A percentile compares a stretch with the other conserved stretches of the same genome.
Evolutionary conservation across 2,113 vertebrate species (phyloP).

Genomic region (Calyptommatus sinebrachiatus): DNA sequence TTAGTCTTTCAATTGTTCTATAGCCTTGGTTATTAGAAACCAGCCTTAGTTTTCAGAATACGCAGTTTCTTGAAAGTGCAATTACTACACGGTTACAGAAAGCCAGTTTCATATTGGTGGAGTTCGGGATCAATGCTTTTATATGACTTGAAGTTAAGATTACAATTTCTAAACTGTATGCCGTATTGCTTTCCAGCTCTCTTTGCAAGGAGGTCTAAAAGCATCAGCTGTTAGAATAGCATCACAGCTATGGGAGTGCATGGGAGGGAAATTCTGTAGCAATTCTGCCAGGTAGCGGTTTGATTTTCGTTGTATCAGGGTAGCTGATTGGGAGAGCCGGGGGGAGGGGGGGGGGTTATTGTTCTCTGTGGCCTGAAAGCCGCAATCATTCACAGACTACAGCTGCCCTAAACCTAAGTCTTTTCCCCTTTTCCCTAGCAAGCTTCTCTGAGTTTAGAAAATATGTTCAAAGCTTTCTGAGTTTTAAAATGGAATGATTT

Average conservation of each 20-base stretch:
- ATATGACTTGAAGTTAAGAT: constrained; percentile 23
- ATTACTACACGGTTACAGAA: background rate
- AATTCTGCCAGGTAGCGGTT: background rate
- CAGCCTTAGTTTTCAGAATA: background rate
- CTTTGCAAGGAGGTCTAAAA: constrained; percentile 1
- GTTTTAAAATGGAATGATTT: background rate
- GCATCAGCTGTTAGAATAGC: background rate
- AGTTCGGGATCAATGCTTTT: constrained; percentile 23
- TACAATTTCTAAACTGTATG: constrained; percentile 10
- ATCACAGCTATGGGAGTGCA: background rate
- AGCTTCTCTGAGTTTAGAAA: background rate
- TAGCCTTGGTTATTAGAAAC: background rate
- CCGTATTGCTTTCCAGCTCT: constrained; percentile 1
- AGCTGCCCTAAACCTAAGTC: background rate
- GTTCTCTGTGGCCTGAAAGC: background rate
- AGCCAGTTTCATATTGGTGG: constrained; percentile 2
- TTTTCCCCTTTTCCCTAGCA: background rate
- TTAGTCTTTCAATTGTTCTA: background rate
- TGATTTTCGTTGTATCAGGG: background rate
- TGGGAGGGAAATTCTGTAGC: background rate
- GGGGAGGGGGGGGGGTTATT: background rate
- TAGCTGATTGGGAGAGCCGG: background rate
- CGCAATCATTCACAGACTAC: background rate
- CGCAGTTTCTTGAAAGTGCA: background rate
- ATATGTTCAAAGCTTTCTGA: background rate